phyloP scores from a whole-genome alignment of 2,888 invertebrate genomes.

The Patella pellucida region DNA sequence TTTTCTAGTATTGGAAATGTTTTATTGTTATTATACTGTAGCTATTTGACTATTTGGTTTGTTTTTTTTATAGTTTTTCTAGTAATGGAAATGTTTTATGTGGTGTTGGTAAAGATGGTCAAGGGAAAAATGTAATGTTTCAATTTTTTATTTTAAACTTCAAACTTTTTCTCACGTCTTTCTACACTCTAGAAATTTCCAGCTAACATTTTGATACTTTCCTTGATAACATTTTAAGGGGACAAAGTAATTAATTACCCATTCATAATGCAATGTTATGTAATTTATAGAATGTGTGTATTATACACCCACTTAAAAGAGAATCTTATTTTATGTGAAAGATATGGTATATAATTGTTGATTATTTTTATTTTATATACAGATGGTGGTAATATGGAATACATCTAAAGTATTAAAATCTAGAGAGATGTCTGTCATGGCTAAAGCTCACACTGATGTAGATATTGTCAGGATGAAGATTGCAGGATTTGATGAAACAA shows the following conservation, averaged over 20 bases:
- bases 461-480: slow-evolving; percentile 66
- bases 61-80: slow-evolving; percentile 60
- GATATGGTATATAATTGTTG: neutral
- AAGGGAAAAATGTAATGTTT: slow-evolving; percentile 65
- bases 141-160: too few relatives aligned
- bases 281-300: neutral
- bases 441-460: slow-evolving; percentile 70
- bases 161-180: too few relatives aligned
- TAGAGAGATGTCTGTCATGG: slow-evolving; percentile 64
- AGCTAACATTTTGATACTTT: too few relatives aligned
- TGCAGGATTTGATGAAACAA: slow-evolving; percentile 67
- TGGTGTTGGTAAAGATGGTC: slow-evolving; percentile 70
- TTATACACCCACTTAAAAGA: neutral
- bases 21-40: neutral
- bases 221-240: too few relatives aligned
- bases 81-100: slow-evolving; percentile 66
- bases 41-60: neutral
- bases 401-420: slow-evolving; percentile 60
- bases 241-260: too few relatives aligned
- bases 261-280: neutral
- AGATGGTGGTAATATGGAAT: slow-evolving; percentile 70
- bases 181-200: too few relatives aligned
- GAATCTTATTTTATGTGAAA: neutral
- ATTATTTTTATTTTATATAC: slow-evolving; percentile 9
- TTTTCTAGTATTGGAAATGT: slow-evolving; percentile 67